Evolutionary conservation across 2,888 invertebrate genomes (phyloP), one percentile per base, ranked within the genome.

Genomic region (Lycaena phlaeas): DNA sequence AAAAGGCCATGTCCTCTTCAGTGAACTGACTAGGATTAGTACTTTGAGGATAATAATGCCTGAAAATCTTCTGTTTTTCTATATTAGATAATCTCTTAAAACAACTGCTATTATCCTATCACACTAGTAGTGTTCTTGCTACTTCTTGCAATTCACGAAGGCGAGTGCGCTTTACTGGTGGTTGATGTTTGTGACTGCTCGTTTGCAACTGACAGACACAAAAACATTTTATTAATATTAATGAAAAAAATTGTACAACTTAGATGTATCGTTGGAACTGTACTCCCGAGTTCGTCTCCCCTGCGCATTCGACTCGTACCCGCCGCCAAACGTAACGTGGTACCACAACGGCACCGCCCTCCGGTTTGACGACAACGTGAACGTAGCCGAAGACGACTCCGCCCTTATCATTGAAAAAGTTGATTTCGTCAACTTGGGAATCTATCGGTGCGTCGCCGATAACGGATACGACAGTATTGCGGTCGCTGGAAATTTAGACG

Each of bases 361-460:
- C 1, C 5, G 11, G 0, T 38, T 45, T 1, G 49, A 50, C 22
- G 45, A 48, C 4, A 64, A 64, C 22, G 47, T 63, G 2, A 48
- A 61, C 0, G 14, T 66, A 4, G 52, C 61, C 0, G 60, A 62
- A 5, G 61, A 71, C 26, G 54, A 53, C 3, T 50, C 54, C 0
- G 58, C 57, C 1, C 41, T 82, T 1, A 53, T 56, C 11, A 56
- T 85, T 17, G 52, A 57, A 14, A 64, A 56, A 37, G 61, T 76
- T 1, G 63, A 68, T 30, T 74, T 77, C 22, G 45, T 51, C 1
- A 55, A 79, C 42, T 46, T 79, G 2, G 89, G 89, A 0, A 52
- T 62, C 9, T 89, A 88, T 50, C 62, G 59, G 1, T 89, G 89
- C 56, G 64, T 67, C 26, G 87, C 86, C 1, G 69, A 70, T 25